Base-by-base conservation (phyloP, 2,888 invertebrate species). In the Phortica magna region DNA sequence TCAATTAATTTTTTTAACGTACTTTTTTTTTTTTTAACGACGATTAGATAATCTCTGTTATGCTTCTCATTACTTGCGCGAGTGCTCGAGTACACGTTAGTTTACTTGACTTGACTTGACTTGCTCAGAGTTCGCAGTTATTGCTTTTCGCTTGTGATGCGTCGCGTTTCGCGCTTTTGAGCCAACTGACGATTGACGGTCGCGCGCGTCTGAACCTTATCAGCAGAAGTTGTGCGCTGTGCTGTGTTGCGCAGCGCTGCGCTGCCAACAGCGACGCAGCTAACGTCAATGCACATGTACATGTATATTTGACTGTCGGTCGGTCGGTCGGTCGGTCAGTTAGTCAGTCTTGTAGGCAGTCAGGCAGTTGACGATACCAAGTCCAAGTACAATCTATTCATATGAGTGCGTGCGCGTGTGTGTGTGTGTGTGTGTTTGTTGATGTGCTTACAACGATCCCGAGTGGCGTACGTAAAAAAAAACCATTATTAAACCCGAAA, bases 161-260 rank as follows among this genome's bases (percentile, higher is more conserved):
- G 82, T 81, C 74, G 80, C 80, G 85, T 85, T 81, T 80, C 79
- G 79, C 82, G 85, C 80, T 85, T 85, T 87, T 84, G 74, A 85
- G 82, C 84, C 88, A 83, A 86, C 88, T 86, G 88, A 86, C 87
- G 85, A 75, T 73, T 81, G 64, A 79, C 80, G 81, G 82, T 87
- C 84, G 88, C 81, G 85, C 81, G 85, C 84, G 82, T 85, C 83
- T 85, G 85, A 85, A 85, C 85, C 85, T 88, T 86, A 86, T 86
- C 88, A 86, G 31, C 70, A 68, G 22, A 19, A 22, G 19, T 22
- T 19, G 31, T 22, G 17, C 61, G 61, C 68, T 31, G 31, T 31
- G 17, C 42, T 42, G n/a, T n/a, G 55, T 39, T 7, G 31, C 5
- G 39, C 31, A 14, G 42, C 43, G 68, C 64, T 19, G 61, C 48